Percentiles rank a stretch among this genome's conserved stretches.
These are phyloP conservation scores for Setophaga kirtlandii DNA, from an alignment of 2,113 vertebrate species.

Conservation along the genomic window DNA sequence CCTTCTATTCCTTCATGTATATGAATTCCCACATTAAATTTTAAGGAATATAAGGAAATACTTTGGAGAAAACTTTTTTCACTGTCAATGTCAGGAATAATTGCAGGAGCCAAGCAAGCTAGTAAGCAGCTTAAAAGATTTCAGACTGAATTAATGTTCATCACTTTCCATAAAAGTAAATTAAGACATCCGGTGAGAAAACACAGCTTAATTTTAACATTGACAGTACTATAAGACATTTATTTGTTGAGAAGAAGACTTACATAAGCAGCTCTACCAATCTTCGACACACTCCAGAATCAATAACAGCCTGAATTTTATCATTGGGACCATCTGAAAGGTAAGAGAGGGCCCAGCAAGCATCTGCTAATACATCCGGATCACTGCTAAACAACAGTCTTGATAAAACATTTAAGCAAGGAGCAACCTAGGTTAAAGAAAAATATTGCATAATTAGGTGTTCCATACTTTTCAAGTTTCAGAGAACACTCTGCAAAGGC, in stretches of 20 bases:
- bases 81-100: neutral
- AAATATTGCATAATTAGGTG: slow-evolving; percentile 11
- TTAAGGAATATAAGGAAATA: neutral
- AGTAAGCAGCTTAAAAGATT: neutral
- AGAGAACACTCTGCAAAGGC: neutral
- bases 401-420: slow-evolving; percentile 88
- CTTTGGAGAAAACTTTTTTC: neutral
- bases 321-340: slow-evolving; percentile 93
- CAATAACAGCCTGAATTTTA: slow-evolving; percentile 93
- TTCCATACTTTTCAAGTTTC: neutral
- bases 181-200: neutral
- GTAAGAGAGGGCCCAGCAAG: slow-evolving; percentile 93
- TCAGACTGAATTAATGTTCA: neutral
- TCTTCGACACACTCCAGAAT: slow-evolving; percentile 91
- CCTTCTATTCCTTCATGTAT: neutral
- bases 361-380: slow-evolving; percentile 89
- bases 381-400: slow-evolving; percentile 90
- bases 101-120: neutral
- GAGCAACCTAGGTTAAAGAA: slow-evolving; percentile 82
- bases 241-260: slow-evolving; percentile 43
- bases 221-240: neutral
- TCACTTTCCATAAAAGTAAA: neutral
- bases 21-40: neutral
- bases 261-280: slow-evolving; percentile 93
- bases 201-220: neutral